Evolutionary conservation across 2,888 invertebrate species (phyloP), one percentile per base, ranked within the genome.

Genomic region (Drosophila glabriapex): DNA sequence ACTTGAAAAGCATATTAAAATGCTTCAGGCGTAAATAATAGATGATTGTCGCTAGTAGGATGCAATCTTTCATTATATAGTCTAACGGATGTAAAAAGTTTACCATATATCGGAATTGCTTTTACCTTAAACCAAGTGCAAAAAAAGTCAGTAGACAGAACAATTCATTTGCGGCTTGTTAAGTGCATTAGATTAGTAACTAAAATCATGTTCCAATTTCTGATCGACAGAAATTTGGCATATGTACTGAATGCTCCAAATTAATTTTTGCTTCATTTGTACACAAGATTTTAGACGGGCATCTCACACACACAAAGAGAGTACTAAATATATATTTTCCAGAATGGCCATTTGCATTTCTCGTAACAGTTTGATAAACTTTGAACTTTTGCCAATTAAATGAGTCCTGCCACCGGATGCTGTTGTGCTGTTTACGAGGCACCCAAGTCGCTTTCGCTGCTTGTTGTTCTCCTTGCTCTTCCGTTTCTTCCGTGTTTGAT

Each of bases 381-480:
- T 85, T 87, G 90, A 90, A 90, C 87, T 88, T 87, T 87, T 84
- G 90, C 82, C 89, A 89, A 88, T 89, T 90, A 86, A 91, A 90
- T 67, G 87, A 86, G 87, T 86, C 73, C 80, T 87, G 83, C 85
- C 82, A 82, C 87, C 84, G 90, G 85, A 91, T 87, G 71, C 73
- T 66, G 82, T 73, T 73, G 35, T 87, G 62, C 87, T 83, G 76
- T 89, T 76, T 77, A 73, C 83, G 59, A 52, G 31, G 22, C 49
- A 19, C 37, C 37, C 37, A 37, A 37, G 37, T 37, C 67, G 72
- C 53, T 56, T 53, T 68, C 61, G 46, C 65, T 49, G 56, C 41
- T 63, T 60, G 67, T n/a, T 37, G 39, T 64, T 60, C 14, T 43
- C 31, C 22, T n/a, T 49, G 12, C 28, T 52, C 25, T 67, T 39